phyloP scores from a whole-genome alignment of 2,888 invertebrate genomes.

The Ethmia dodecea region DNA sequence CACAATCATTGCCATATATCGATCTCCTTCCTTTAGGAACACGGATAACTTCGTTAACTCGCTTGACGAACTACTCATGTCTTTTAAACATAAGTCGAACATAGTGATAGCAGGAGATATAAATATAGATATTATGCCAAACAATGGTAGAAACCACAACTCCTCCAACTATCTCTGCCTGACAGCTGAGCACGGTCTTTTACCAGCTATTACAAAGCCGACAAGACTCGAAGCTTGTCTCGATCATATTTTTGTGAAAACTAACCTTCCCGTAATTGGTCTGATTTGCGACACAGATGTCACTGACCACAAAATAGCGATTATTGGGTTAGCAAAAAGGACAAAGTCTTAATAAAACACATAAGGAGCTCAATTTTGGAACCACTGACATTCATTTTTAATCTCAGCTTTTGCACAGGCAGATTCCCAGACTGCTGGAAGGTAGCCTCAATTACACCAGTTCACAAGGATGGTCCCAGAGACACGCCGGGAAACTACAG shows the following conservation, averaged over 20 bases:
- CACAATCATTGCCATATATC: slow-evolving; percentile 1
- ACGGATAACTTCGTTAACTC: background rate
- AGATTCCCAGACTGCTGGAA: background rate
- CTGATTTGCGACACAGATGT: background rate
- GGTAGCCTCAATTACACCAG: slow-evolving; percentile 5
- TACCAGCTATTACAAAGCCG: background rate
- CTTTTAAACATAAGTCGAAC: background rate
- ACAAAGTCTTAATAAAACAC: background rate
- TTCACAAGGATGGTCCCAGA: slow-evolving; percentile 7
- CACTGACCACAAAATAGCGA: background rate
- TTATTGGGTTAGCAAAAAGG: background rate
- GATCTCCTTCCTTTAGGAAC: slow-evolving; percentile 3
- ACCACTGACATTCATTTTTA: background rate
- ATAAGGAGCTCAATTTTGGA: background rate
- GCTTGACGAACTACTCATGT: background rate
- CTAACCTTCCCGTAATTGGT: background rate
- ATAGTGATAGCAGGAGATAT: background rate
- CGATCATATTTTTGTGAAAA: background rate
- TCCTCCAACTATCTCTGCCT: background rate
- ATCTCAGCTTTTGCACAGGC: background rate
- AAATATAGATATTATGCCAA: background rate
- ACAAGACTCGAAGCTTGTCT: background rate
- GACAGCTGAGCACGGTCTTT: background rate
- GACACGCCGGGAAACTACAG: slow-evolving; percentile 3
- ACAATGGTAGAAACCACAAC: background rate